A percentile compares a stretch with the other conserved stretches of the same genome.
Conservation (phyloP, 2,888 invertebrate genomes). For the Iphiclides podalirius region DNA sequence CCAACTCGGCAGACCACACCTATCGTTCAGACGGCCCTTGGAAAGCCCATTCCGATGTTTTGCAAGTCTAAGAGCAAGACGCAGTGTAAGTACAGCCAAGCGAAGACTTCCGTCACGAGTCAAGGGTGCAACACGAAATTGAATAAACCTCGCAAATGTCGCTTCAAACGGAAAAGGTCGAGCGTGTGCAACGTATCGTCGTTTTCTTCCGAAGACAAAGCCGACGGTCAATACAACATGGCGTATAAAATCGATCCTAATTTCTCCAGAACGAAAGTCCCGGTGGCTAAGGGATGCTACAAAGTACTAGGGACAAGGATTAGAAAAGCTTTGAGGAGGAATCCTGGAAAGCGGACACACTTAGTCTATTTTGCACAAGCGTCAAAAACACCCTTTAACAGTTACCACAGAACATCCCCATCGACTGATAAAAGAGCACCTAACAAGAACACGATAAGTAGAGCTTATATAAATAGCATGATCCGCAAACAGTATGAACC, state of each 20-base stretch:
- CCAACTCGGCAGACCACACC: slow-evolving; percentile 3
- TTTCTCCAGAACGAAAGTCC: not conserved
- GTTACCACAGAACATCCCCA: slow-evolving; percentile 13
- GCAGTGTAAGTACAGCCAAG: slow-evolving; percentile 8
- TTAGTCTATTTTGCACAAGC: slow-evolving; percentile 45
- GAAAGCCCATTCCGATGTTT: slow-evolving; percentile 5
- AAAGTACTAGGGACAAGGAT: too few relatives aligned
- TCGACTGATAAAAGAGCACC: not conserved
- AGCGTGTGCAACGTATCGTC: slow-evolving; percentile 10
- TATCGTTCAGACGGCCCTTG: slow-evolving; percentile 15
- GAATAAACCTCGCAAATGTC: not conserved
- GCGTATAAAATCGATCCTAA: not conserved
- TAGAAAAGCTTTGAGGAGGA: slow-evolving; percentile 32
- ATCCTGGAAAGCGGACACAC: slow-evolving; percentile 31
- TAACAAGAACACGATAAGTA: slow-evolving; percentile 23
- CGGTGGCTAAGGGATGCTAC: too few relatives aligned
- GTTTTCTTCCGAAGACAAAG: slow-evolving; percentile 3
- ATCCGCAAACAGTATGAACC: slow-evolving; percentile 51
- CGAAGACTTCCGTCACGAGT: slow-evolving; percentile 6
- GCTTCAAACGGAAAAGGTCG: slow-evolving; percentile 6
- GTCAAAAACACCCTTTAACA: slow-evolving; percentile 33
- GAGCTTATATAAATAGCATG: slow-evolving; percentile 42
- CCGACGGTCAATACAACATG: too few relatives aligned
- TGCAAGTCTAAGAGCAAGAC: slow-evolving; percentile 1
- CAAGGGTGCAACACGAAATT: slow-evolving; percentile 15